These are phyloP conservation scores for Rutilus rutilus DNA, from an alignment of 2,113 vertebrate species.

Conservation along the genomic window DNA sequence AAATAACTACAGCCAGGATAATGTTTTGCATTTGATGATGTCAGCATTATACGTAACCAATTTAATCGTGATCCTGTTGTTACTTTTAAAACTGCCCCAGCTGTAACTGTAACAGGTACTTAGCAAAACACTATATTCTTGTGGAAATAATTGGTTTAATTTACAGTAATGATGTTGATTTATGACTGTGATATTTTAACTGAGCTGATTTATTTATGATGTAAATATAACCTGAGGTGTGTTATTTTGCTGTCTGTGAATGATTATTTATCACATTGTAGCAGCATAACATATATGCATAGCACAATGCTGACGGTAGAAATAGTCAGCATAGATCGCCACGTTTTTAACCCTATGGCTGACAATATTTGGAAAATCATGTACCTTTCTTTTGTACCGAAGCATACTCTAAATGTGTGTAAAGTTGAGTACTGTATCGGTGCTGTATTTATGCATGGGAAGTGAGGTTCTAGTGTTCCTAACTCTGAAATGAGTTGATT, in stretches of 20 bases:
- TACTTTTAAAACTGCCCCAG: not conserved
- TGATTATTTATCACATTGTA: conserved; percentile 1
- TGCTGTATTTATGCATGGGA: not conserved
- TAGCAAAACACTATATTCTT: not conserved
- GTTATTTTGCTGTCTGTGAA: conserved; percentile 46
- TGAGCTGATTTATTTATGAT: conserved; percentile 56
- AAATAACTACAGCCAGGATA: not conserved
- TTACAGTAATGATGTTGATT: conserved; percentile 1
- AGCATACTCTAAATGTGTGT: not conserved
- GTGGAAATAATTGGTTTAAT: conserved; percentile 16
- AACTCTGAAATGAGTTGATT: not conserved
- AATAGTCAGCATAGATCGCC: not conserved
- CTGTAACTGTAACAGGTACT: conserved; percentile 28
- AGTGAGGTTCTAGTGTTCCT: not conserved
- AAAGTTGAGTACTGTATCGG: not conserved
- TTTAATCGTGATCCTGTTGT: not conserved
- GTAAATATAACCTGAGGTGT: conserved; percentile 45
- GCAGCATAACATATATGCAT: not conserved
- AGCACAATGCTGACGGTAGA: conserved; percentile 27
- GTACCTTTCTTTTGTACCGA: not conserved
- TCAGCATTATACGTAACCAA: not conserved
- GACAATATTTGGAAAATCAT: not conserved
- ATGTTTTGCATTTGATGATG: not conserved
- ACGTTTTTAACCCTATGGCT: not conserved
- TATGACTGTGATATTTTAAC: conserved; percentile 41